phyloP scores from a whole-genome alignment of 2,888 invertebrate species.

The Stomorhina lunata region DNA sequence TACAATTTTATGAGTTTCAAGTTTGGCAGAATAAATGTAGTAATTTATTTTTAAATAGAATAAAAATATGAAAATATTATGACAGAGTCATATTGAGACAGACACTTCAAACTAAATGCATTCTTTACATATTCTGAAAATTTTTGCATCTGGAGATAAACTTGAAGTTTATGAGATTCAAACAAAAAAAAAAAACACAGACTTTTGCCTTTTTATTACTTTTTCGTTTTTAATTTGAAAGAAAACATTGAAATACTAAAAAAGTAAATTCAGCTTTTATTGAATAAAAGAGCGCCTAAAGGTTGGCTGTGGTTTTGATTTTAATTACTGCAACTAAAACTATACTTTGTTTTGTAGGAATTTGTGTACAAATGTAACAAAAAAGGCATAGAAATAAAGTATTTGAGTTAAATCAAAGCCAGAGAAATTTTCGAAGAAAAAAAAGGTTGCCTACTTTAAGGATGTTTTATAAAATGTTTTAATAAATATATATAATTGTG shows the following conservation, averaged over 20 bases:
- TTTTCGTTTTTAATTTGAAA: not conserved
- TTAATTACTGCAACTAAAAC: not conserved
- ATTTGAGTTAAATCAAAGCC: too few relatives aligned
- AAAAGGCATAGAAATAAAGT: too few relatives aligned
- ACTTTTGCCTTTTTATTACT: not conserved
- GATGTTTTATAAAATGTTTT: too few relatives aligned
- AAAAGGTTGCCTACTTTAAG: too few relatives aligned
- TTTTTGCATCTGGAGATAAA: too few relatives aligned
- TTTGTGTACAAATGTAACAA: too few relatives aligned
- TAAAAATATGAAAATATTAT: slow-evolving; percentile 27
- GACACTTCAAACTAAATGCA: too few relatives aligned
- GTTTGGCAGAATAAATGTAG: not conserved
- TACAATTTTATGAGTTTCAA: slow-evolving; percentile 3
- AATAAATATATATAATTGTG: too few relatives aligned
- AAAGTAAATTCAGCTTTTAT: not conserved
- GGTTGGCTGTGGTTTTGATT: not conserved
- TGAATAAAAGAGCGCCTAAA: not conserved
- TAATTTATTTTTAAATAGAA: slow-evolving; percentile 23
- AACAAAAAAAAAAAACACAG: too few relatives aligned
- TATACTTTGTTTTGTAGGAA: not conserved
- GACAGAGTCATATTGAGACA: not conserved
- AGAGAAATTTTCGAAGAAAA: too few relatives aligned
- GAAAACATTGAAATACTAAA: not conserved
- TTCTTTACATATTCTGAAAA: too few relatives aligned
- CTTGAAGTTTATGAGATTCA: not conserved